Conservation (phyloP, 2,888 invertebrate species). For the Caenorhabditis macrosperma region DNA sequence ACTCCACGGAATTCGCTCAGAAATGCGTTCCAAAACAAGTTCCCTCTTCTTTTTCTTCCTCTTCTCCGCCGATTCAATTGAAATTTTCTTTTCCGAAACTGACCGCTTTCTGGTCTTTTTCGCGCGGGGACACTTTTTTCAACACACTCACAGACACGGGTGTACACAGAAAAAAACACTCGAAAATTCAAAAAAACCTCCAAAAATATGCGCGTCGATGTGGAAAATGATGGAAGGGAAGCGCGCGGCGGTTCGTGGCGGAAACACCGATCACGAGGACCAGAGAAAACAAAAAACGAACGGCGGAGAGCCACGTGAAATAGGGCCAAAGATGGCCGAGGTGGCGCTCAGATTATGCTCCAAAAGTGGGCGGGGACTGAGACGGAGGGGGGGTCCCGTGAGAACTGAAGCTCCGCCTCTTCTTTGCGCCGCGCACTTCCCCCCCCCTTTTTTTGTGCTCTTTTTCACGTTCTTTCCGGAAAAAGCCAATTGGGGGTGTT, state of each 20-base stretch:
- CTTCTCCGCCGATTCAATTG: too few relatives aligned
- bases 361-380: slow-evolving; percentile 7
- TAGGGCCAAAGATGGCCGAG: neutral
- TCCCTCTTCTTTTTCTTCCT: too few relatives aligned
- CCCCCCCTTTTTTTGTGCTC: neutral
- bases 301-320: neutral
- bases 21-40: neutral
- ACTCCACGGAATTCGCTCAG: too few relatives aligned
- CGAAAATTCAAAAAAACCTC: neutral
- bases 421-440: neutral
- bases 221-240: neutral
- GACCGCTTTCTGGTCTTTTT: neutral
- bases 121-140: neutral
- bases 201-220: neutral
- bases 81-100: neutral
- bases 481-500: slow-evolving; percentile 4
- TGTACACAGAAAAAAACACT: too few relatives aligned
- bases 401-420: slow-evolving; percentile 4
- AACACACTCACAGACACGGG: too few relatives aligned
- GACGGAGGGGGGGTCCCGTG: neutral
- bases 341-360: neutral
- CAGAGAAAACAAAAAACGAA: neutral
- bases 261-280: neutral
- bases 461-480: neutral
- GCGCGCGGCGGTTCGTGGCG: too few relatives aligned